Evolutionary conservation across 2,113 vertebrate genomes (phyloP).

Genomic region (Ursus arctos): DNA sequence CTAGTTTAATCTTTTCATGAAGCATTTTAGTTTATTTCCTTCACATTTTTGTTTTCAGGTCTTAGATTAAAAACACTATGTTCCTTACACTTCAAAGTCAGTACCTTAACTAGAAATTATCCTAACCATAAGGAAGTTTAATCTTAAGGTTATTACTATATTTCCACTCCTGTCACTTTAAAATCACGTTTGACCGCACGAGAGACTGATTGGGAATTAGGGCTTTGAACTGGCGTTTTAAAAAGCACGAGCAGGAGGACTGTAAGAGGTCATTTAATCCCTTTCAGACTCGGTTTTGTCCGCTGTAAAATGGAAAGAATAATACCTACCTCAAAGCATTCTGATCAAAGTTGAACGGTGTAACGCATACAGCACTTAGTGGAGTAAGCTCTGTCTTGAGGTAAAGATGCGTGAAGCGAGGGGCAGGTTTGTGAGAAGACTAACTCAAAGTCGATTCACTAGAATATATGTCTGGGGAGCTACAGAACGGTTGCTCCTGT

Average conservation of each 20-base stretch:
- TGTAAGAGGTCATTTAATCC: background rate
- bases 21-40: slow-evolving; percentile 45
- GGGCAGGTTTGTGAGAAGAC: background rate
- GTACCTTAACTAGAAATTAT: slow-evolving; percentile 49
- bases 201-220: background rate
- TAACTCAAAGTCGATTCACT: too few species aligned
- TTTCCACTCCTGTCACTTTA: background rate
- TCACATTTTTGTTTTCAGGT: slow-evolving; percentile 39
- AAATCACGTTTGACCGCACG: background rate
- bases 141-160: background rate
- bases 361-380: background rate
- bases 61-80: slow-evolving; percentile 10
- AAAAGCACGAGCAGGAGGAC: background rate
- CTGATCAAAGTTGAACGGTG: background rate
- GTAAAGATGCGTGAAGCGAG: background rate
- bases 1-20: slow-evolving; percentile 5
- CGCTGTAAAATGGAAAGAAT: background rate
- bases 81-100: slow-evolving; percentile 49
- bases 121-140: background rate
- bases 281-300: background rate
- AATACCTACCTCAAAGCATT: background rate
- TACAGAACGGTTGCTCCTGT: too few species aligned
- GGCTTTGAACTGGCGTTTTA: background rate
- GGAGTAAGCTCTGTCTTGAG: background rate
- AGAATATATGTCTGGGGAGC: background rate